phyloP scores from a whole-genome alignment of 2,797 vertebrate genomes.

The Pelodytes ibericus region DNA sequence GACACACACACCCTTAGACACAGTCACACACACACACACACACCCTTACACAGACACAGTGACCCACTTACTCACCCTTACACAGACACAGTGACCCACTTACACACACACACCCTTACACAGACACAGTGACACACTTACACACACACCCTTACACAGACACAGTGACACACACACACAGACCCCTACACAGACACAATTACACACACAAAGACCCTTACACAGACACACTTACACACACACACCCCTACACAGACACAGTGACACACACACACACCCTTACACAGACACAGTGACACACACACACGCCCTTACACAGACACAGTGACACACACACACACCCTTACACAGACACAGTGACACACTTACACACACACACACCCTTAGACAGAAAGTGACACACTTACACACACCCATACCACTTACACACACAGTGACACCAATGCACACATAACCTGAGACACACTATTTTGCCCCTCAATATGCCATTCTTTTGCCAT shows the following conservation, averaged over 20 bases:
- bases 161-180: not conserved
- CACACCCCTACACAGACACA: not conserved
- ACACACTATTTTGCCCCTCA: too few relatives aligned
- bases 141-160: not conserved
- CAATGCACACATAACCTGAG: too few relatives aligned
- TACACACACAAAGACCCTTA: not conserved
- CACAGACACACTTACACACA: not conserved
- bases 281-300: not conserved
- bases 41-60: not conserved
- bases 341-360: too few relatives aligned
- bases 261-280: not conserved
- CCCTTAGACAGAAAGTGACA: too few relatives aligned
- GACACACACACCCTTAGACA: not conserved
- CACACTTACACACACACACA: too few relatives aligned
- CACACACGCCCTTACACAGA: not conserved
- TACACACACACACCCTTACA: not conserved
- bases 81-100: not conserved
- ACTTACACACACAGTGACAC: too few relatives aligned
- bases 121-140: not conserved
- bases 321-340: not conserved
- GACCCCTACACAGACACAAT: not conserved
- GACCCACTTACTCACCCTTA: too few relatives aligned
- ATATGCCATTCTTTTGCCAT: too few relatives aligned
- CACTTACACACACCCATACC: too few relatives aligned
- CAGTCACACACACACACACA: not conserved